phyloP scores from a whole-genome alignment of 2,113 vertebrate genomes.

The Aramus guarauna region DNA sequence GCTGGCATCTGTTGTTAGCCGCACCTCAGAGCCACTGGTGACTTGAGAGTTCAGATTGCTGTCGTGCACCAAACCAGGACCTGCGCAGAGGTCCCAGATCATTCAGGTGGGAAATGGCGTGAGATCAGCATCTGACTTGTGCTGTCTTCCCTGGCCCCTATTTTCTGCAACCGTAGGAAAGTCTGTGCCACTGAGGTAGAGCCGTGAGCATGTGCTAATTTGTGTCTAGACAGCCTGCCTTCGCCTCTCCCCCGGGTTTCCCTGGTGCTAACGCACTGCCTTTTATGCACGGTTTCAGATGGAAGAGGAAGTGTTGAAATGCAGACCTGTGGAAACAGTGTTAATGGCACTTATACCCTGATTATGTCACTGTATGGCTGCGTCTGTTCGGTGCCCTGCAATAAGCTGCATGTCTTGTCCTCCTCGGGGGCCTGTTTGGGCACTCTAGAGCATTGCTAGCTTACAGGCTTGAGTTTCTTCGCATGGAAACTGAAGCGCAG shows the following conservation, averaged over 20 bases:
- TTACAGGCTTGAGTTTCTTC: neutral
- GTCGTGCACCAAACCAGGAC: neutral
- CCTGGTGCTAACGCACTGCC: neutral
- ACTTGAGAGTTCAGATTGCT: neutral
- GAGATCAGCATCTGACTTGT: neutral
- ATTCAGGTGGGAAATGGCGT: neutral
- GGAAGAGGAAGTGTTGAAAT: neutral
- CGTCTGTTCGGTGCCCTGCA: neutral
- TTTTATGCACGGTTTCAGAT: neutral
- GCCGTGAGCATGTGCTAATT: neutral
- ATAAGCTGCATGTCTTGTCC: neutral
- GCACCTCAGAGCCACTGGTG: accelerated
- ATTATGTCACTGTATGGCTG: neutral
- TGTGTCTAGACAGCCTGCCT: neutral
- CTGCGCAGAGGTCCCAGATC: neutral
- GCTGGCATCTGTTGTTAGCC: accelerated
- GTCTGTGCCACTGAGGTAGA: neutral
- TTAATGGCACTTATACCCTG: neutral
- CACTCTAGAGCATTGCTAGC: neutral
- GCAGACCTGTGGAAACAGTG: neutral
- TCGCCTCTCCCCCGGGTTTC: neutral
- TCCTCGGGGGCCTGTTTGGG: neutral
- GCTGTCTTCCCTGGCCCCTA: accelerated
- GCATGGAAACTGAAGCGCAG: neutral
- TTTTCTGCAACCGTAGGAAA: neutral